A percentile compares a stretch with the other conserved stretches of the same genome.
phyloP scores from a whole-genome alignment of 2,888 invertebrate species.

The Bibio marci region DNA sequence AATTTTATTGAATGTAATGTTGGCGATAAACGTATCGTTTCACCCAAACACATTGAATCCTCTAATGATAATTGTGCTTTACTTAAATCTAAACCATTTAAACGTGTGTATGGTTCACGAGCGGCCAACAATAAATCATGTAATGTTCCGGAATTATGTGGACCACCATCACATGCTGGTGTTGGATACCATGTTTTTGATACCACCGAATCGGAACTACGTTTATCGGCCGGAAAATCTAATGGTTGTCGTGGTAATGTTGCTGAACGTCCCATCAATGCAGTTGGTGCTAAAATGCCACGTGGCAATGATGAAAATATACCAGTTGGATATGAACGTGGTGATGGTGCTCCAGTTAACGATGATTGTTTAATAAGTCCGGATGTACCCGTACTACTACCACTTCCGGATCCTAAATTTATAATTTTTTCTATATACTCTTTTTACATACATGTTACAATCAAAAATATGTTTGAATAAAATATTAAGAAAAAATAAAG shows the following conservation, averaged over 20 bases:
- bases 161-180: slow-evolving; percentile 32
- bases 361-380: slow-evolving; percentile 21
- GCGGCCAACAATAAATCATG: slow-evolving; percentile 23
- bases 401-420: slow-evolving; percentile 26
- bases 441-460: background rate
- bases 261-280: slow-evolving; percentile 30
- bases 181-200: slow-evolving; percentile 34
- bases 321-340: slow-evolving; percentile 21
- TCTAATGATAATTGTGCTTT: slow-evolving; percentile 36
- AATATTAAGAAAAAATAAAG: too few species aligned
- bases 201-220: slow-evolving; percentile 36
- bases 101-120: slow-evolving; percentile 32
- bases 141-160: slow-evolving; percentile 19
- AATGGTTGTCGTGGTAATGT: slow-evolving; percentile 32
- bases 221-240: slow-evolving; percentile 28
- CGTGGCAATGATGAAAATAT: slow-evolving; percentile 33
- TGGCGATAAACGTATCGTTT: slow-evolving; percentile 33
- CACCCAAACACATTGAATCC: slow-evolving; percentile 37
- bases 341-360: slow-evolving; percentile 19
- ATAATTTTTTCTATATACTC: background rate
- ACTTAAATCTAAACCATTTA: slow-evolving; percentile 35
- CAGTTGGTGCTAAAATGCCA: slow-evolving; percentile 30
- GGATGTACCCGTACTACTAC: slow-evolving; percentile 29
- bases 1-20: slow-evolving; percentile 35
- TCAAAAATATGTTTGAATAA: background rate